Evolutionary conservation across 2,888 invertebrate species (phyloP), one percentile per base, ranked within the genome.

Genomic region (Euplagia quadripunctaria): DNA sequence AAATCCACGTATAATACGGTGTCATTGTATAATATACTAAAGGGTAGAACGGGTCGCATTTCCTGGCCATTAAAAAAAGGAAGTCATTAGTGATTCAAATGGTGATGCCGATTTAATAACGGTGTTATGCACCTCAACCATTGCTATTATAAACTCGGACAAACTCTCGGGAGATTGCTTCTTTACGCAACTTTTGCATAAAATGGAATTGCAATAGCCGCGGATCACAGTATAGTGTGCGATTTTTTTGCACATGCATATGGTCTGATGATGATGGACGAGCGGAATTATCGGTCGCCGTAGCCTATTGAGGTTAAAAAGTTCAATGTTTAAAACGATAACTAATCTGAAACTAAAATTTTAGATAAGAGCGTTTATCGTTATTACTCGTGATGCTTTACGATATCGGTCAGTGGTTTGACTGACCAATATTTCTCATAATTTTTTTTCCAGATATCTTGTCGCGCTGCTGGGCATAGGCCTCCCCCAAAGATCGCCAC

Each of bases 11-110:
- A 76, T 80, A 77, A 79, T 77, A 77, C 63, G 64, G 79, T 75
- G 68, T 76, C 76, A 78, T 83, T 78, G 76, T 78, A 72, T 73
- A 73, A 72, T 74, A 85, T 70, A 74, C 84, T 83, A 73, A 73
- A 79, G 82, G 84, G 82, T 86, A 86, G 82, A 88, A 88, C 88
- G 89, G 90, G 89, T 89, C 88, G 83, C 87, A 85, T 90, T 94
- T 93, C 92, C 93, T 91, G 91, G 86, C 85, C 84, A 90, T 90
- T 90, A 91, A 88, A 87, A 86, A 87, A 86, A 90, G 93, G 93
- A 94, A 94, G 89, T 92, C 92, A 93, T 94, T 93, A 93, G 87
- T 82, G 86, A 93, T 93, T 91, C 90, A 87, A 91, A 90, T 87
- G 85, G 88, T 88, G 89, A 85, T 88, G 84, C 87, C 88, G 90